Evolutionary conservation across 1,140 invertebrate genomes (phyloP).

Genomic region (Chelonus insularis): DNA sequence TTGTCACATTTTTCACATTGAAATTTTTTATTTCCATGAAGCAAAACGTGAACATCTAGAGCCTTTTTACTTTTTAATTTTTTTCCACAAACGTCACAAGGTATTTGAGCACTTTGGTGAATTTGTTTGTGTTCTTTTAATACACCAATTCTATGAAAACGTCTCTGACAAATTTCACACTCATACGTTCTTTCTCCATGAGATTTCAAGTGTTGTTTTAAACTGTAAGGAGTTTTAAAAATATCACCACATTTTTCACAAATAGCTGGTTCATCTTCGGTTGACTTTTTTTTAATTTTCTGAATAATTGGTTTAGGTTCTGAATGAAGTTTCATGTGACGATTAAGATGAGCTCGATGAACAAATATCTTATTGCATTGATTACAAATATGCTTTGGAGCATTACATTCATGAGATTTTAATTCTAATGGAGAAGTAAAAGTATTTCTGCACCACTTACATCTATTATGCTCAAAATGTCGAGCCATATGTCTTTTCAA

Average conservation of each 20-base stretch:
- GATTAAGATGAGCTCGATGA: conserved; percentile 25
- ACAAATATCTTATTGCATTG: conserved; percentile 34
- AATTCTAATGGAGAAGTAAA: conserved; percentile 26
- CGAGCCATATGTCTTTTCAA: conserved; percentile 32
- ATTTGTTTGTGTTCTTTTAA: conserved; percentile 56
- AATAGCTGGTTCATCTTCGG: conserved; percentile 27
- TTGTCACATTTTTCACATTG: conserved; percentile 60
- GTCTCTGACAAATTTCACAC: conserved; percentile 57
- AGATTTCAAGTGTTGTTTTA: conserved; percentile 43
- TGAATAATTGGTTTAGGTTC: conserved; percentile 13
- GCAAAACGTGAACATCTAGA: conserved; percentile 51
- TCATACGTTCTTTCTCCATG: conserved; percentile 53
- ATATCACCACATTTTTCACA: conserved; percentile 47
- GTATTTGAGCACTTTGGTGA: conserved; percentile 52
- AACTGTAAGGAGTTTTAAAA: conserved; percentile 42
- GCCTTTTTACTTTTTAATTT: conserved; percentile 60
- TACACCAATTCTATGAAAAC: conserved; percentile 58
- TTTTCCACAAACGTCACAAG: conserved; percentile 57
- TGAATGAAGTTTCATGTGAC: conserved; percentile 29
- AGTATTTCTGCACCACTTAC: conserved; percentile 30
- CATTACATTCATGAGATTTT: conserved; percentile 32
- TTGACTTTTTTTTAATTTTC: conserved; percentile 18
- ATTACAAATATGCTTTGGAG: conserved; percentile 27
- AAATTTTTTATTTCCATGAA: conserved; percentile 48
- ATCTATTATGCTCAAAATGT: conserved; percentile 27